A percentile compares a stretch with the other conserved stretches of the same genome.
Evolutionary conservation across 2,113 vertebrate species (phyloP).

Genomic region (Elephas maximus): DNA sequence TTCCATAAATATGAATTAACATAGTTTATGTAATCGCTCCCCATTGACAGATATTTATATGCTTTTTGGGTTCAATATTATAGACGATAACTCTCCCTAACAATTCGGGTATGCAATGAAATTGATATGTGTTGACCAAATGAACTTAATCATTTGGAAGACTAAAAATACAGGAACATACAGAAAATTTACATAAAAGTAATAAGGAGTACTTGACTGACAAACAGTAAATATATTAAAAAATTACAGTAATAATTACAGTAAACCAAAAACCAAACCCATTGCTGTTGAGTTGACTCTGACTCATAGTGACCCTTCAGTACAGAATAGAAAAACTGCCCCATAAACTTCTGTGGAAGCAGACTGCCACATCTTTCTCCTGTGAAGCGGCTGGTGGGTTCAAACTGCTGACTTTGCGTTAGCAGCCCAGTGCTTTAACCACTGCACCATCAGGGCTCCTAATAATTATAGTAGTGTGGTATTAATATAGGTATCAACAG

Average conservation of each 20-base stretch:
- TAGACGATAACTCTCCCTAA: neutral
- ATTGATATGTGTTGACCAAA: neutral
- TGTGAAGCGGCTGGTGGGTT: too few relatives aligned
- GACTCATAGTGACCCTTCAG: too few relatives aligned
- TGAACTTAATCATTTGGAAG: neutral
- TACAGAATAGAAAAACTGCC: too few relatives aligned
- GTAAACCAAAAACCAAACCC: too few relatives aligned
- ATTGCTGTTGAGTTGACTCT: too few relatives aligned
- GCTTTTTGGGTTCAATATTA: neutral
- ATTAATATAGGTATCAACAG: neutral
- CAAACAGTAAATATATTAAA: neutral
- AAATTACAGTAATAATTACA: neutral
- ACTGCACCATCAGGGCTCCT: too few relatives aligned
- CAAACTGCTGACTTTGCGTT: too few relatives aligned
- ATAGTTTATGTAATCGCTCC: neutral
- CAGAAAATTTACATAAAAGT: constrained; percentile 18
- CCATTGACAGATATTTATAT: neutral
- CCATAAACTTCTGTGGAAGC: too few relatives aligned
- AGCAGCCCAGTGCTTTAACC: too few relatives aligned
- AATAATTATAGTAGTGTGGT: neutral
- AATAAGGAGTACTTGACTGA: neutral
- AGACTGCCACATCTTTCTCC: too few relatives aligned
- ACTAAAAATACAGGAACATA: neutral
- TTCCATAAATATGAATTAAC: neutral
- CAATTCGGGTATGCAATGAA: neutral